These are phyloP conservation scores for Setophaga coronata DNA, from an alignment of 2,113 vertebrate species.

Conservation along the genomic window DNA sequence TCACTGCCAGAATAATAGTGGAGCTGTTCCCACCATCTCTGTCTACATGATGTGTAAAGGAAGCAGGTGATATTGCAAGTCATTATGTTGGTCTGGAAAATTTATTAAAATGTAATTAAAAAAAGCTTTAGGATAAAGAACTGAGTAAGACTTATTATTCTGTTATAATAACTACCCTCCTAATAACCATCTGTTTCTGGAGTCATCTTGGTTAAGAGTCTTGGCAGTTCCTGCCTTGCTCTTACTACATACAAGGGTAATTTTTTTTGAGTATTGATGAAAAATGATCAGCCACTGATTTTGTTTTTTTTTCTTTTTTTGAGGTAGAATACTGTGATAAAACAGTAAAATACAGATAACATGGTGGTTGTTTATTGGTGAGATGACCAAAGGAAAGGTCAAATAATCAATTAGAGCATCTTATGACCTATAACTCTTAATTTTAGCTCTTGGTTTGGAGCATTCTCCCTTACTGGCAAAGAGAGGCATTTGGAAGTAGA, in stretches of 20 bases:
- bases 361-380: neutral
- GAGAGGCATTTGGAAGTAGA: neutral
- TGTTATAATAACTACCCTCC: neutral
- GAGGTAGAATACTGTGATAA: neutral
- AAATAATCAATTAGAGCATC: neutral
- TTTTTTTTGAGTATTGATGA: neutral
- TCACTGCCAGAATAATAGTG: neutral
- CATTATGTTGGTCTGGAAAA: neutral
- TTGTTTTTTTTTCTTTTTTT: accelerated
- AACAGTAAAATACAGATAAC: neutral
- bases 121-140: neutral
- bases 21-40: neutral
- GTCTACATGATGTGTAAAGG: neutral
- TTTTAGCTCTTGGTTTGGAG: neutral
- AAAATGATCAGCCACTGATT: neutral
- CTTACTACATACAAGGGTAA: neutral
- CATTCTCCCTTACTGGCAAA: neutral
- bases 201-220: neutral
- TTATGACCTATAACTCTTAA: neutral
- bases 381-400: neutral
- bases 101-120: neutral
- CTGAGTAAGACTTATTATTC: neutral
- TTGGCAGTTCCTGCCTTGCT: neutral
- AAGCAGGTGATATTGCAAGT: neutral
- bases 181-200: neutral